These are phyloP conservation scores for Clarias macrocephalus DNA, from an alignment of 2,113 vertebrate genomes.

Conservation along the genomic window DNA sequence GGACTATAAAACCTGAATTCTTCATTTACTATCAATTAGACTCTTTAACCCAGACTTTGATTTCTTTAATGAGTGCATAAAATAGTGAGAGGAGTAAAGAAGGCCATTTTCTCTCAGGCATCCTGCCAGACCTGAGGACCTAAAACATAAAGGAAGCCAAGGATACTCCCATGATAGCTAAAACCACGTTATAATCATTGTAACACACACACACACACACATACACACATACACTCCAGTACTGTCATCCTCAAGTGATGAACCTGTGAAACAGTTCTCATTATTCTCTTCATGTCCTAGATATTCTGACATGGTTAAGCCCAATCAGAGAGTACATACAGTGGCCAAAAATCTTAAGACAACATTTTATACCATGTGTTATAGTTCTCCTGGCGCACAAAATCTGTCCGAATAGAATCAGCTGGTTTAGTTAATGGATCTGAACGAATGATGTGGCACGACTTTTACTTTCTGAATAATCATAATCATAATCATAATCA, in stretches of 20 bases:
- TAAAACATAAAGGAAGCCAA: slow-evolving; percentile 41
- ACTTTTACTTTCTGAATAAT: too few species aligned
- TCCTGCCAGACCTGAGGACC: slow-evolving; percentile 21
- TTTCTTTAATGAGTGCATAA: slow-evolving; percentile 54
- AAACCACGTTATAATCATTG: slow-evolving; percentile 22
- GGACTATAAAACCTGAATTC: slow-evolving; percentile 40
- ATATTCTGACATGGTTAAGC: slow-evolving; percentile 29
- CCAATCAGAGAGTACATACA: neutral
- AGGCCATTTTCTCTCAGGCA: slow-evolving; percentile 21
- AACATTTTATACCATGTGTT: too few species aligned
- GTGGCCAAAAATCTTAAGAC: too few species aligned
- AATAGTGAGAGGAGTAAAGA: slow-evolving; percentile 29
- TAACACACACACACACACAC: slow-evolving; percentile 1
- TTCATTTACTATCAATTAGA: slow-evolving; percentile 44
- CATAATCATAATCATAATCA: too few species aligned
- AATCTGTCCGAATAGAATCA: too few species aligned
- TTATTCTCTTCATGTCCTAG: slow-evolving; percentile 24
- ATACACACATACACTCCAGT: neutral
- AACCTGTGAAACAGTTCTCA: slow-evolving; percentile 12
- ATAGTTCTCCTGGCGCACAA: too few species aligned
- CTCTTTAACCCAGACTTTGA: slow-evolving; percentile 48
- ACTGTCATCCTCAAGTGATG: neutral
- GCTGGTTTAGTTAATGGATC: too few species aligned
- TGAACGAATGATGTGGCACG: too few species aligned
- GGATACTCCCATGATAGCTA: slow-evolving; percentile 23